Percentiles rank a stretch among this genome's conserved stretches.
phyloP scores from a whole-genome alignment of 2,113 vertebrate genomes.

The Daphoenositta chrysoptera region DNA sequence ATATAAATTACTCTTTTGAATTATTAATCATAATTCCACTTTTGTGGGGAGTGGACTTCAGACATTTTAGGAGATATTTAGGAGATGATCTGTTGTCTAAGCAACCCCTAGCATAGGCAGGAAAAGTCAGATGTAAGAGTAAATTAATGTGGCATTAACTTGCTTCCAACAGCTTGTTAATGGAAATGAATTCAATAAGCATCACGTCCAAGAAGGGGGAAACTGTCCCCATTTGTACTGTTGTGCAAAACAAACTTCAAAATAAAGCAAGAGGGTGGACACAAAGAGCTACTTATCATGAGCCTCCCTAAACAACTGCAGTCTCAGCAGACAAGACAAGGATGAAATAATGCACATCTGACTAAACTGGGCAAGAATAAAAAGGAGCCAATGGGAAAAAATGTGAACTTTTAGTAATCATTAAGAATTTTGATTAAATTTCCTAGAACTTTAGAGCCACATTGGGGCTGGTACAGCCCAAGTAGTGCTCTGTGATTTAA shows the following conservation, averaged over 20 bases:
- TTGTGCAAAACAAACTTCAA: neutral
- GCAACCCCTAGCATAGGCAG: neutral
- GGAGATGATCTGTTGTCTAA: neutral
- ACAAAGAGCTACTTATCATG: neutral
- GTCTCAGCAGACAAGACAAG: neutral
- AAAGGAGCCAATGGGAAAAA: neutral
- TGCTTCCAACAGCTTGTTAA: conserved; percentile 4
- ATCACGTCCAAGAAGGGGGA: neutral
- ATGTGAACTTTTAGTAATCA: neutral
- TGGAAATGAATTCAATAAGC: neutral
- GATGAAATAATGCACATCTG: neutral
- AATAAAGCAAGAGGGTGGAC: neutral
- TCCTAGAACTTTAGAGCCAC: neutral
- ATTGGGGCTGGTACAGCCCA: neutral
- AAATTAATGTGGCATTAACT: conserved; percentile 1
- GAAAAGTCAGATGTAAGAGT: neutral
- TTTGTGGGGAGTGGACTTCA: neutral
- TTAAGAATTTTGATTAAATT: neutral
- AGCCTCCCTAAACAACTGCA: neutral
- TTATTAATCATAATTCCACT: neutral
- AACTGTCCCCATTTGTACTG: neutral
- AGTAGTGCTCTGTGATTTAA: neutral
- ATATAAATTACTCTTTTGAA: neutral
- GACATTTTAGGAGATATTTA: neutral
- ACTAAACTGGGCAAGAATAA: neutral